Evolutionary conservation across 2,797 vertebrate genomes (phyloP), one percentile per base, ranked within the genome.

Genomic region (Ceryle rudis): DNA sequence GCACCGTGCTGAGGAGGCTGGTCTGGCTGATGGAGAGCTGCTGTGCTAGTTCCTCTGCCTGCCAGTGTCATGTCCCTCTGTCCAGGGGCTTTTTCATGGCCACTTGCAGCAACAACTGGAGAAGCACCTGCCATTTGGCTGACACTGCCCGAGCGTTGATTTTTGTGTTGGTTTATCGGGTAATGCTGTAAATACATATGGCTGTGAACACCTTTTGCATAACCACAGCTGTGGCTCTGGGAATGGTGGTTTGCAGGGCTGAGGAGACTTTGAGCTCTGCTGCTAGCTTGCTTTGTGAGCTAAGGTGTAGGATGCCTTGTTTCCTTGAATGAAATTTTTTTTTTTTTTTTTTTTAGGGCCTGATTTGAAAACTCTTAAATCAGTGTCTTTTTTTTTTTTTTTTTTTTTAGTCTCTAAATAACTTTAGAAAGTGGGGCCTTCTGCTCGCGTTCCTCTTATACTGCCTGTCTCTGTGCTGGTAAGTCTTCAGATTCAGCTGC

Each of bases 101-200:
- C 11, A 14, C 46, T 61, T 91, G 90, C 41, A 88, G 90, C 75
- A 78, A 1, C 73, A 83, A 47, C 57, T 89, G 0, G 1, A 81
- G 62, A 49, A 72, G 61, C 55, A 60, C 70, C 52, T 74, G 86
- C 94, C 83, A 89, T 86, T 86, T 92, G 93, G 81, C 70, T 91
- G 89, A 37, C 42, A 21, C 71, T 79, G 96, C 46, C 67, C 74
- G 23, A 62, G 74, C 60, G 11, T 44, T 92, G 81, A 21, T 54
- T 86, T 93, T 81, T 86, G 31, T 81, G 84, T 69, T 92, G 44
- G 28, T 75, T 93, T 92, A n/a, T 92, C 89, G 41, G 80, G 61
- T 66, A 46, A 42, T 81, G 75, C 61, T 81, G 81, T 88, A 78
- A 94, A 90, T 87, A 67, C 77, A 74, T 74, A 88, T 62, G 90